Base-by-base conservation (phyloP, 2,888 invertebrate genomes). In the Pandemis heparana region DNA sequence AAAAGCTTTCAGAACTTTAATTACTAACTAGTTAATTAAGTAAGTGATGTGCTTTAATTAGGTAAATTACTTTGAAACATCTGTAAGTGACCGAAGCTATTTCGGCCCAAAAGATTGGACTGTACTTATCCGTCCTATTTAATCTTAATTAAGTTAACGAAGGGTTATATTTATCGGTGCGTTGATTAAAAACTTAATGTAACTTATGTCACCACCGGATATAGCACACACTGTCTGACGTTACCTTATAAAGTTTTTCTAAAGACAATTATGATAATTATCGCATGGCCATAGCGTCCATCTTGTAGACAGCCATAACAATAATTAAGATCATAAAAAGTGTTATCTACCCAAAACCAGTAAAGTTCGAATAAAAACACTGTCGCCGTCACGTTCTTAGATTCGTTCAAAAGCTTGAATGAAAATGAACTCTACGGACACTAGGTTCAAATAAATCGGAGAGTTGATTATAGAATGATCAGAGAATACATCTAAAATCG, bases 261-360 rank as follows among this genome's bases (percentile, higher is more conserved):
- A 79, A 86, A 90, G 89, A 88, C 87, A 89, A 91, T 91, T 90
- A 92, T 89, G 84, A 89, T 91, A 89, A 92, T 92, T 91, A 90
- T 90, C 89, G 84, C 87, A 80, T 89, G 84, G 87, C 86, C 88
- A 85, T 83, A 81, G 83, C 81, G 82, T 82, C 84, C 81, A 83
- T 87, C 87, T 84, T 82, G 82, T 84, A 85, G 87, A 86, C 81
- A 82, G 80, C 85, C 82, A 85, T 89, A 91, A 88, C 87, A 89
- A 91, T 91, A 90, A 92, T 92, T 91, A 91, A 89, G 88, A 86
- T 85, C 83, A 84, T 91, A 89, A 90, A 89, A 90, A 89, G 83
- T 82, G 86, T 89, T 92, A 92, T 90, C 91, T 88, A 79, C 84
- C 82, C 81, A 81, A 88, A 89, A 89, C 90, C 87, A 91, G 91